A percentile compares a stretch with the other conserved stretches of the same genome.
phyloP scores from a whole-genome alignment of 2,888 invertebrate species.

The Lasiommata megera region DNA sequence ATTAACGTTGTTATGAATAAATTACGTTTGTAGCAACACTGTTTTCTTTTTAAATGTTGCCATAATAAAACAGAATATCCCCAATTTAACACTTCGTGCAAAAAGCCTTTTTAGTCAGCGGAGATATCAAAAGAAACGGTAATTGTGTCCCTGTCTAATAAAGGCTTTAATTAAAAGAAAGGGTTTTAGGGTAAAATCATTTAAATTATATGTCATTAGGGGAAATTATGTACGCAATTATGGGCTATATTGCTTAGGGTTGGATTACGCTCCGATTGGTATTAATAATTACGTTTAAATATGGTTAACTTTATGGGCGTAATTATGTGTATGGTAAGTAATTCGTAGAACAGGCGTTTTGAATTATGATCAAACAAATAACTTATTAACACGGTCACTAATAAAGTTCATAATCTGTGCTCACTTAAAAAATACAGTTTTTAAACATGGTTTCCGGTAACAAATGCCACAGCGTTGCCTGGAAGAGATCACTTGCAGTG shows the following conservation, averaged over 20 bases:
- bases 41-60: not conserved
- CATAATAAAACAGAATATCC: not conserved
- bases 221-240: conserved; percentile 19
- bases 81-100: conserved; percentile 1
- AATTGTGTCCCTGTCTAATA: conserved; percentile 13
- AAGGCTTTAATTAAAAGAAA: conserved; percentile 26
- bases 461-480: no score
- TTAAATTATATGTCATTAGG: conserved; percentile 21
- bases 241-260: conserved; percentile 12
- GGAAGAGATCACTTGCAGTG: no score
- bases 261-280: conserved; percentile 1
- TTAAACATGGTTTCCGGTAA: no score
- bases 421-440: no score
- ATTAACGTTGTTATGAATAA: not conserved
- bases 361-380: no score
- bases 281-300: conserved; percentile 4
- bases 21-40: not conserved
- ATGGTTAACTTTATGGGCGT: conserved; percentile 1
- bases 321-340: conserved; percentile 7
- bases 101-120: conserved; percentile 12
- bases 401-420: no score
- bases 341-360: not conserved
- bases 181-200: conserved; percentile 16
- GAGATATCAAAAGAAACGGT: conserved; percentile 23
- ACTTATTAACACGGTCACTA: no score